Evolutionary conservation across 2,888 invertebrate genomes (phyloP).

Genomic region (Nemapogon koenigi): DNA sequence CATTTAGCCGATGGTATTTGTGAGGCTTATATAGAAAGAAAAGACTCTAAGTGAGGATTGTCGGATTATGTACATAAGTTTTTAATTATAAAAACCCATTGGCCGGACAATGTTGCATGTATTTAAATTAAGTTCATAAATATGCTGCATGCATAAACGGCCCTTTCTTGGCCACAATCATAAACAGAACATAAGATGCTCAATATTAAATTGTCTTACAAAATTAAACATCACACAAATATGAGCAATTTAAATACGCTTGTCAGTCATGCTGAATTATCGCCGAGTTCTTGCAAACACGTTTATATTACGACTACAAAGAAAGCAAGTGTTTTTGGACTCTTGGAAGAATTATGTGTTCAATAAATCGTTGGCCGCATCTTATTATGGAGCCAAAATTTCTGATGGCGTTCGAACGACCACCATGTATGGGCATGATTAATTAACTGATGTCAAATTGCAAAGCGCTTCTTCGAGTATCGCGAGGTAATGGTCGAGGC

Average conservation of each 20-base stretch:
- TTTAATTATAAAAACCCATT: no score
- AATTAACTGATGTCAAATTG: conserved; percentile 37
- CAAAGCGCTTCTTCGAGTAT: conserved; percentile 30
- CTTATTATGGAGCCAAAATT: conserved; percentile 26
- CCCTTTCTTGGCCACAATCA: no score
- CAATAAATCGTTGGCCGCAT: conserved; percentile 32
- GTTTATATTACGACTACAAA: conserved; percentile 3
- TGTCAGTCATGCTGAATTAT: conserved; percentile 3
- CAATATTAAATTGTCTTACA: not conserved
- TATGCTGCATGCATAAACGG: no score
- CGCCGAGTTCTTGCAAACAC: not conserved
- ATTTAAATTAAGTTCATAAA: no score
- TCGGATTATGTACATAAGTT: no score
- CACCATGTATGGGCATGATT: conserved; percentile 40
- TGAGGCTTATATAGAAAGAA: no score
- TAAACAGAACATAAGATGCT: no score
- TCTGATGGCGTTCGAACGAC: conserved; percentile 28
- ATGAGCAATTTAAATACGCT: conserved; percentile 4
- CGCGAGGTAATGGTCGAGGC: conserved; percentile 15
- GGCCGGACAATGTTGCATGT: no score
- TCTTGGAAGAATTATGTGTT: conserved; percentile 17
- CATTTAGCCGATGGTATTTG: no score
- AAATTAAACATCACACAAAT: not conserved
- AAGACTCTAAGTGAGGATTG: no score
- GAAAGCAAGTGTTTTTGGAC: conserved; percentile 1